Evolutionary conservation across 2,888 invertebrate genomes (phyloP).

Genomic region (Baronia brevicornis): DNA sequence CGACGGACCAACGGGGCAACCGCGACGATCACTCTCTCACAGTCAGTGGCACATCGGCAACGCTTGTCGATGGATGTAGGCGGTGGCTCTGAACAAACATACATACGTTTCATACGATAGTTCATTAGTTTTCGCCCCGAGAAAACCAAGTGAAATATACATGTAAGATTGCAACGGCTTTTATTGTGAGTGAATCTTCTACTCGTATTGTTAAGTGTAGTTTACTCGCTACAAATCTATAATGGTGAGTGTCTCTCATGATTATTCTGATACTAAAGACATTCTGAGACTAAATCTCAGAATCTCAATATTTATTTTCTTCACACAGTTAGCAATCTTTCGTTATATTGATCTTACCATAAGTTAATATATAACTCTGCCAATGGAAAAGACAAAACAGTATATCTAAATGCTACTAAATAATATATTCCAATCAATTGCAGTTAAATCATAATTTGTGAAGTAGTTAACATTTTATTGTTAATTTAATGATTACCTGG

Average conservation of each 20-base stretch:
- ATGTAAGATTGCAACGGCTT: slow-evolving; percentile 24
- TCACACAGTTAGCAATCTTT: slow-evolving; percentile 4
- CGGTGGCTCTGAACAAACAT: slow-evolving; percentile 16
- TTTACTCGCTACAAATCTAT: slow-evolving; percentile 22
- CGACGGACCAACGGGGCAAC: slow-evolving; percentile 42
- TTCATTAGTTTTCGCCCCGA: slow-evolving; percentile 58
- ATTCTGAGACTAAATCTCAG: not conserved
- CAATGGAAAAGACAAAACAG: too few relatives aligned
- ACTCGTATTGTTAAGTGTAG: slow-evolving; percentile 23
- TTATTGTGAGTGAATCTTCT: slow-evolving; percentile 44
- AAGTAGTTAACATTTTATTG: too few relatives aligned
- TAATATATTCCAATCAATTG: too few relatives aligned
- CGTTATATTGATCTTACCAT: not conserved
- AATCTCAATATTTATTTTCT: slow-evolving; percentile 14
- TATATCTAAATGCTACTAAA: too few relatives aligned
- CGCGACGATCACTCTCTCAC: slow-evolving; percentile 19
- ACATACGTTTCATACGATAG: slow-evolving; percentile 31
- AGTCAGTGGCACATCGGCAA: slow-evolving; percentile 36
- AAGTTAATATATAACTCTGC: too few relatives aligned
- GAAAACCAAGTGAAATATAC: slow-evolving; percentile 65
- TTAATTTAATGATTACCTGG: slow-evolving; percentile 1
- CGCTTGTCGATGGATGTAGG: slow-evolving; percentile 20
- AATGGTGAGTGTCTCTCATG: slow-evolving; percentile 49
- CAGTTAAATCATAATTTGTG: too few relatives aligned
- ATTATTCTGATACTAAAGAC: not conserved